Percentiles rank a stretch among this genome's conserved stretches.
phyloP scores from a whole-genome alignment of 2,113 vertebrate genomes.

The Mastomys coucha region DNA sequence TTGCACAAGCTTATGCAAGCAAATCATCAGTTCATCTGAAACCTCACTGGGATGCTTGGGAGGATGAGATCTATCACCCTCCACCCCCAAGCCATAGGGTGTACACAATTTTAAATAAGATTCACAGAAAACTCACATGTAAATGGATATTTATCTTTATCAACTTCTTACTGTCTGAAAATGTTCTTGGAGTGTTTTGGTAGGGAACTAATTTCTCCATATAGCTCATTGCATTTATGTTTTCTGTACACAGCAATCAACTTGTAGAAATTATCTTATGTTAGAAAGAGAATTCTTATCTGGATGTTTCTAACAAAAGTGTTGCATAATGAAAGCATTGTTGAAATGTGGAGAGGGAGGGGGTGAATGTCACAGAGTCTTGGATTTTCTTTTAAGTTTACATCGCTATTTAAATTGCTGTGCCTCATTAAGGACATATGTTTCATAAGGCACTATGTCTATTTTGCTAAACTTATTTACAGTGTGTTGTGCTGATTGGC shows the following conservation, averaged over 20 bases:
- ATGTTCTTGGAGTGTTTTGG: not conserved
- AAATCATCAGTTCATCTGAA: not conserved
- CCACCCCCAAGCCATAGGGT: fast-evolving
- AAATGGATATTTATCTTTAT: not conserved
- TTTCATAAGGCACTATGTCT: not conserved
- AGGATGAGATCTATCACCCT: too few species aligned
- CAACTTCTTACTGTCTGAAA: not conserved
- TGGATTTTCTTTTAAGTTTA: not conserved
- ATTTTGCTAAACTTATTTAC: not conserved
- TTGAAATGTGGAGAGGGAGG: not conserved
- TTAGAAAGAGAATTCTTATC: not conserved
- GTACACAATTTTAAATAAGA: not conserved
- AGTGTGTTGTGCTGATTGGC: not conserved
- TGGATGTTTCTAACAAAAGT: not conserved
- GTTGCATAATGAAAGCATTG: not conserved
- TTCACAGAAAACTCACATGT: not conserved
- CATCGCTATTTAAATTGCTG: not conserved
- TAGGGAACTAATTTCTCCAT: not conserved
- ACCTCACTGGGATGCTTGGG: not conserved
- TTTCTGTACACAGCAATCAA: not conserved
- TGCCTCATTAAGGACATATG: not conserved
- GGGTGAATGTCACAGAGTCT: too few species aligned
- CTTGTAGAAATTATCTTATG: not conserved
- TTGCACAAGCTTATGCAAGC: fast-evolving
- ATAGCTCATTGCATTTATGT: not conserved